Percentiles rank a stretch among this genome's conserved stretches.
Evolutionary conservation across 2,797 vertebrate species (phyloP).

Genomic region (Eidolon dupreanum): DNA sequence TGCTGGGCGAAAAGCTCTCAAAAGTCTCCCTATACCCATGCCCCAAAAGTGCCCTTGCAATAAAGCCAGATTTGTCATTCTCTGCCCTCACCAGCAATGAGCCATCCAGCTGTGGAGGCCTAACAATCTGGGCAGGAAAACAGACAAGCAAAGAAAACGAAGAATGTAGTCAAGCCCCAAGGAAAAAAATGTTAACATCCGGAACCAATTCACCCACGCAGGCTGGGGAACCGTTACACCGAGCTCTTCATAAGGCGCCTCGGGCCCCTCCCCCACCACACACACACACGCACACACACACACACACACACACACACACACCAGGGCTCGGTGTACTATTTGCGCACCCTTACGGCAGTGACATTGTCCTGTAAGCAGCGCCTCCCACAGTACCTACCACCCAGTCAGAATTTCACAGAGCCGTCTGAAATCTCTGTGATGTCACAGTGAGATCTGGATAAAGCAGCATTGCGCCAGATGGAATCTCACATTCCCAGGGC

Average conservation of each 20-base stretch:
- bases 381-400: background rate
- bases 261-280: background rate
- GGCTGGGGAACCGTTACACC: constrained; percentile 44
- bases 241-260: constrained; percentile 48
- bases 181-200: constrained; percentile 83
- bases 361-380: background rate
- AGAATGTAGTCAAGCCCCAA: constrained; percentile 78
- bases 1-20: background rate
- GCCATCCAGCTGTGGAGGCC: constrained; percentile 71
- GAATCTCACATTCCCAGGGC: constrained; percentile 47
- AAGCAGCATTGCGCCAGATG: constrained; percentile 50
- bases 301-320: background rate
- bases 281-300: no score
- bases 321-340: background rate
- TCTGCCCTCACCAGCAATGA: constrained; percentile 55
- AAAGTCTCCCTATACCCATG: background rate
- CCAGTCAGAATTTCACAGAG: background rate
- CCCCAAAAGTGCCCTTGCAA: background rate
- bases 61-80: constrained; percentile 24
- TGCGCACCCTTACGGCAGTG: background rate
- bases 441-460: constrained; percentile 66
- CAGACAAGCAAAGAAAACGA: constrained; percentile 75
- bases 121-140: constrained; percentile 70
- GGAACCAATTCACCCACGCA: constrained; percentile 81
- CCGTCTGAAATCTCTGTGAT: constrained; percentile 59